A percentile compares a stretch with the other conserved stretches of the same genome.
Conservation (phyloP, 2,888 invertebrate species). For the Pseudococcus jackbeardsleyi region DNA sequence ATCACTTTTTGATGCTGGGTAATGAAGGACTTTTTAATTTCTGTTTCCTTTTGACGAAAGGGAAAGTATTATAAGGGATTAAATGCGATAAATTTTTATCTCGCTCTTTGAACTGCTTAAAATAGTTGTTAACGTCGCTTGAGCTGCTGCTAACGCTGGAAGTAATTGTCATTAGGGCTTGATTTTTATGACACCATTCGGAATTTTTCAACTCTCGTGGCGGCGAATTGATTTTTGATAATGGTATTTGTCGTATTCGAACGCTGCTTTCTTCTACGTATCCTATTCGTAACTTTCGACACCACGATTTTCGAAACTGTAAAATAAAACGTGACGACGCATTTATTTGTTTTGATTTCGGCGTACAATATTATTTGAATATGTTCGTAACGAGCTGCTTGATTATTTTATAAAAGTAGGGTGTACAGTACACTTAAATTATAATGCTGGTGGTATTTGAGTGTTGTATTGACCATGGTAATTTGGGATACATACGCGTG, state of each 20-base stretch:
- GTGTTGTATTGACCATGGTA: no score
- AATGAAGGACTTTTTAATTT: constrained; percentile 46
- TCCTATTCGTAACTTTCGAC: constrained; percentile 10
- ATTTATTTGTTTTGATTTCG: background rate
- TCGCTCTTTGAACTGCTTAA: constrained; percentile 29
- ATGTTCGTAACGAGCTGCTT: background rate
- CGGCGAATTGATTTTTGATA: constrained; percentile 49
- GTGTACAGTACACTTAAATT: no score
- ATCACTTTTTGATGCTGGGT: background rate
- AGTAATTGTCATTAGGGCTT: constrained; percentile 3
- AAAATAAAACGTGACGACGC: constrained; percentile 9
- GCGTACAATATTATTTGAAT: background rate
- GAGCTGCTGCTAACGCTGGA: constrained; percentile 20
- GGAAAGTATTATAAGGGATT: constrained; percentile 55
- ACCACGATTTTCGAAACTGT: constrained; percentile 61
- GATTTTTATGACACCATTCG: background rate
- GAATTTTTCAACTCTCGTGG: background rate
- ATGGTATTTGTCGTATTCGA: constrained; percentile 50
- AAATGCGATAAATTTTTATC: constrained; percentile 20
- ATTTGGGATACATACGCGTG: no score
- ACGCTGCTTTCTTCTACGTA: constrained; percentile 44
- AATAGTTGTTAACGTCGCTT: constrained; percentile 1
- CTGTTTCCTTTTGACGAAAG: constrained; percentile 45
- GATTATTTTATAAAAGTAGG: no score
- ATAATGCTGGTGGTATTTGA: no score